These are phyloP conservation scores for Calidris pugnax DNA, from an alignment of 2,113 vertebrate genomes.

Conservation along the genomic window DNA sequence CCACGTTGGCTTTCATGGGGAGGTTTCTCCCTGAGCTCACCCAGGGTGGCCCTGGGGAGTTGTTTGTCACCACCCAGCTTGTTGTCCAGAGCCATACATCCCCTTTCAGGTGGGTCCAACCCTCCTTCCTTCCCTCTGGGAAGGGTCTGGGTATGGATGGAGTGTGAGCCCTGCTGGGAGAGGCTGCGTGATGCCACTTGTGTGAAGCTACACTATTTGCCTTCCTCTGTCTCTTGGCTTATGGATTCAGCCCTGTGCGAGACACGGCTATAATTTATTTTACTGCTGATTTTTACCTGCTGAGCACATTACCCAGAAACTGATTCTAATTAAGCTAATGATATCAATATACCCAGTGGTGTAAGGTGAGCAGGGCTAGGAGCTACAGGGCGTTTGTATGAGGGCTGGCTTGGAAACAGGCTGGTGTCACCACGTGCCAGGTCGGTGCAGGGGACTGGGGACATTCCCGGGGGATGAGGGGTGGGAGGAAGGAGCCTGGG, in stretches of 20 bases:
- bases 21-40: accelerated
- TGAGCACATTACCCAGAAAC: neutral
- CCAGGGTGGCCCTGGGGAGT: neutral
- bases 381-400: accelerated
- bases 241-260: neutral
- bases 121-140: neutral
- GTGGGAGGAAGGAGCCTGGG: neutral
- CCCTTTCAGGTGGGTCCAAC: neutral
- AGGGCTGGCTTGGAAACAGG: accelerated
- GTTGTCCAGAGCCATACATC: accelerated
- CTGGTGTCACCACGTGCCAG: accelerated
- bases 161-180: neutral
- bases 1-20: accelerated
- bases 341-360: accelerated
- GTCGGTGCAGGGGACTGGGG: accelerated
- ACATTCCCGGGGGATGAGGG: accelerated
- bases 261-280: neutral
- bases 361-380: neutral
- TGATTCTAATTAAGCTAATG: neutral
- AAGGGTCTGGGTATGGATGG: neutral
- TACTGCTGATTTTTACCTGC: neutral
- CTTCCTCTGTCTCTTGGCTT: neutral
- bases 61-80: accelerated
- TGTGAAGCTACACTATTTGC: neutral
- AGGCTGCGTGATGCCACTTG: neutral